Conservation (phyloP, 2,888 invertebrate genomes). For the Linnaemya tessellans region DNA sequence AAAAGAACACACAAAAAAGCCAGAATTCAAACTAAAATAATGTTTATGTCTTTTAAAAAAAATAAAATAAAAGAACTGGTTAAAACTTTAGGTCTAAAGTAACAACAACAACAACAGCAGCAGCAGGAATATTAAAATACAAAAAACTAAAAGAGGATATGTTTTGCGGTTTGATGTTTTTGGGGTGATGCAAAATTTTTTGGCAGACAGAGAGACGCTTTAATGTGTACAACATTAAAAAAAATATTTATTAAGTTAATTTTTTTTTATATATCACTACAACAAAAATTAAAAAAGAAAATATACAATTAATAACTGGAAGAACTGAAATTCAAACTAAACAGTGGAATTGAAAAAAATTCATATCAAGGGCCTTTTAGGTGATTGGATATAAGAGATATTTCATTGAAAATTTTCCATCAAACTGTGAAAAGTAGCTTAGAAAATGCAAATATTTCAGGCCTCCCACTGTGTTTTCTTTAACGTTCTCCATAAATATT, state of each 20-base stretch:
- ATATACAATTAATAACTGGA: conserved; percentile 7
- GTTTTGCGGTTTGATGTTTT: conserved; percentile 63
- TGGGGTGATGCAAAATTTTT: conserved; percentile 51
- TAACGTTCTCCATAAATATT: no score
- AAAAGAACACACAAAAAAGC: background rate
- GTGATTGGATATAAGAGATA: no score
- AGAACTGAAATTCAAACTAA: conserved; percentile 22
- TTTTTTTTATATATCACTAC: no score
- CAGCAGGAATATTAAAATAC: background rate
- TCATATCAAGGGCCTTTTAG: no score
- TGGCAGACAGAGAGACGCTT: conserved; percentile 72
- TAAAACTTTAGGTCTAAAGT: conserved; percentile 61
- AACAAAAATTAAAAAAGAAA: no score
- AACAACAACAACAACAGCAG: conserved; percentile 17
- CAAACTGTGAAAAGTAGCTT: no score
- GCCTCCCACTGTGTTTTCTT: no score
- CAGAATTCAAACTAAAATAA: conserved; percentile 56
- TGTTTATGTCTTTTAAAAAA: conserved; percentile 65
- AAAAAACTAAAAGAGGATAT: conserved; percentile 62
- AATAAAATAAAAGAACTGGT: no score
- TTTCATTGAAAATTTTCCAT: no score
- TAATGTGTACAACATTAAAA: conserved; percentile 38
- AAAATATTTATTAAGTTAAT: background rate
- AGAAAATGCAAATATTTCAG: no score
- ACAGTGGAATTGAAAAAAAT: background rate